Percentiles rank a stretch among this genome's conserved stretches.
Conservation (phyloP, 2,888 invertebrate species). For the Blastobasis lacticolella region DNA sequence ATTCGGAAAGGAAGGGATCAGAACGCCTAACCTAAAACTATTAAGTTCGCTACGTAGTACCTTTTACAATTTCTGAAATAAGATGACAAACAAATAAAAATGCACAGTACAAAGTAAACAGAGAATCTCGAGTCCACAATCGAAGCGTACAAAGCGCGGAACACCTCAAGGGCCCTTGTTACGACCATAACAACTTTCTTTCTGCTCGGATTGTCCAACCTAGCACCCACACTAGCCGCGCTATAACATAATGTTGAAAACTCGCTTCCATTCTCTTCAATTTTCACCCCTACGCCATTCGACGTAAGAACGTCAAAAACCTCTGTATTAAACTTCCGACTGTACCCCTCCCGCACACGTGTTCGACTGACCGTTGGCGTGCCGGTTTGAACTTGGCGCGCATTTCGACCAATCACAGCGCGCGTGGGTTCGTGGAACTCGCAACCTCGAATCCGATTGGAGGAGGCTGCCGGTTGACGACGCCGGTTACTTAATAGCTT, state of each 20-base stretch:
- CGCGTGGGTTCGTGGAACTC: slow-evolving; percentile 56
- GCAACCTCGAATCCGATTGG: slow-evolving; percentile 53
- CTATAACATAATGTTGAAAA: too few species aligned
- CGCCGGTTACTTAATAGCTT: background rate
- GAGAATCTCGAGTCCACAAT: background rate
- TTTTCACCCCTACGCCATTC: too few species aligned
- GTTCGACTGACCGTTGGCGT: slow-evolving; percentile 35
- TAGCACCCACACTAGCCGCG: slow-evolving; percentile 2
- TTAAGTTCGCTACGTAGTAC: too few species aligned
- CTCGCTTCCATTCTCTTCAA: too few species aligned
- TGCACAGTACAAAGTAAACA: background rate
- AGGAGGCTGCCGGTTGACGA: slow-evolving; percentile 10
- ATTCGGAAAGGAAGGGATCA: too few species aligned
- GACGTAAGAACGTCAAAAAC: too few species aligned
- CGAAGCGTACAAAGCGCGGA: slow-evolving; percentile 11
- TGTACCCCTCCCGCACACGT: slow-evolving; percentile 19
- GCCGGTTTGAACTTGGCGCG: slow-evolving; percentile 48
- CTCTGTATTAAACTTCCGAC: too few species aligned
- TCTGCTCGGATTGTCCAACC: background rate
- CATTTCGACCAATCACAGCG: slow-evolving; percentile 41
- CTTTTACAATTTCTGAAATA: too few species aligned
- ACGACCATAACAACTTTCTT: slow-evolving; percentile 20
- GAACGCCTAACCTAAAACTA: too few species aligned
- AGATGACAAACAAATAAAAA: too few species aligned
- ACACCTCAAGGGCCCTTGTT: slow-evolving; percentile 9